Evolutionary conservation across 2,888 invertebrate genomes (phyloP), one percentile per base, ranked within the genome.

Genomic region (Graphium colonna): DNA sequence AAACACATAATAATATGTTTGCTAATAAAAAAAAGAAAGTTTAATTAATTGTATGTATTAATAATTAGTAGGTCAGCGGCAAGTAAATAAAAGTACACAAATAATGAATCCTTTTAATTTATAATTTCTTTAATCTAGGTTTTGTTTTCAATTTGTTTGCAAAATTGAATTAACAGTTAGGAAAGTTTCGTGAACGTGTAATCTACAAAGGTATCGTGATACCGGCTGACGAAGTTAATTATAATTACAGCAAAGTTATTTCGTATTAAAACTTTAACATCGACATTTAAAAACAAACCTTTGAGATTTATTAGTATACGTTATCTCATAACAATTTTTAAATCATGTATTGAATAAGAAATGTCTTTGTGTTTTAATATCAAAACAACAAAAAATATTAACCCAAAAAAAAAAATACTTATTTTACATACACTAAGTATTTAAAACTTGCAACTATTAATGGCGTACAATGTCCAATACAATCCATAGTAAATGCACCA

Each of bases 101-200:
- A 21, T 21, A 21, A 21, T 3, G 3, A 21, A 21, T 21, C 2
- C 1, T 36, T 36, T 36, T 36, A 36, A 47, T 43, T 41, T 18
- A 13, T 48, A 18, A 33, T 41, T 46, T 33, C 1, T 41, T 52
- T 43, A 48, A 47, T 47, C 47, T 48, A 52, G 17, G 4, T 26
- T 42, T 52, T 52, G 46, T 21, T 38, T 43, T 48, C 38, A 46
- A 39, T 43, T 52, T 28, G 43, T 52, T 48, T 42, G 13, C 36
- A n/a, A 36, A 36, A 43, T 26, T 17, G 9, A 38, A 38, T 47
- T 48, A 52, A 48, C 52, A 48, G 17, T 47, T 42, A 42, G 9
- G 16, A 36, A 17, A 51, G 44, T 17, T 39, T 33, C 18, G 26
- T 41, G 41, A 9, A 42, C 18, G 36, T 46, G 46, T 36, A 21